Percentiles rank a stretch among this genome's conserved stretches.
These are phyloP conservation scores for crab-eating macaque (Macaca fascicularis) DNA, from an alignment of 2,113 vertebrate genomes.

Conservation along the genomic window T2T-MFA8v1.1 NC_088375.1:131786501-131787000, in stretches of 20 bases:
- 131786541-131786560: neutral
- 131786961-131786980: neutral
- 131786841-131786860: neutral
- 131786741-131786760: neutral
- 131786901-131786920: neutral
- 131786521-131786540: neutral
- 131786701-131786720: neutral
- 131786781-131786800: neutral
- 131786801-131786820: neutral
- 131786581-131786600: neutral
- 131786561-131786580: neutral
- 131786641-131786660: neutral
- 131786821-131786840: neutral
- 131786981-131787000: neutral
- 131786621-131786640: neutral
- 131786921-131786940: neutral
- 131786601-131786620: neutral
- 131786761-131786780: neutral
- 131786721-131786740: rapidly evolving
- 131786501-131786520: neutral
- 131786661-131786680: neutral
- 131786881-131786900: neutral
- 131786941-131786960: neutral
- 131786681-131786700: neutral
- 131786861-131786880: neutral